Base-by-base conservation (phyloP, 2,888 invertebrate genomes). In the Acanthosepion esculentum region DNA sequence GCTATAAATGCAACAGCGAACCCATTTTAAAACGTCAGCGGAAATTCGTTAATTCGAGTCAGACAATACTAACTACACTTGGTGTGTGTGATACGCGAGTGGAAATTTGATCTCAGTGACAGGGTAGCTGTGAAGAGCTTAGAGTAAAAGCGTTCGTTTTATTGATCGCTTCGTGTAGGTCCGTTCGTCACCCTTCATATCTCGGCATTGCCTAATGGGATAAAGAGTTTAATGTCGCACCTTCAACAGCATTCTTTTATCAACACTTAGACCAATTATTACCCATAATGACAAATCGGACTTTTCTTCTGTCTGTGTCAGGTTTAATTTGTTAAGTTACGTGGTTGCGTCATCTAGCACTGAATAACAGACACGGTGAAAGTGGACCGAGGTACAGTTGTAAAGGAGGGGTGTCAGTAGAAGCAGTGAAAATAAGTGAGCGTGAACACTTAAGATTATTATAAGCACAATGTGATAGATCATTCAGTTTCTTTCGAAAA, bases 281-380 rank as follows among this genome's bases (percentile, higher is more conserved):
- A 78, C 12, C 29, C 78, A 78, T 78, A 59, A 59, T 78, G n/a
- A 78, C 29, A 78, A 78, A 78, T 78, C 78, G 78, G n/a, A 78
- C n/a, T 78, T 78, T 78, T 59, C 59, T 78, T 33, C 78, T 78
- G n/a, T 33, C 33, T 78, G 78, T 78, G n/a, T n/a, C 78, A 78
- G 78, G 78, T 78, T n/a, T n/a, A 78, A 78, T 78, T 78, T n/a
- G 78, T 78, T 78, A 78, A 78, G 12, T 78, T 78, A 78, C n/a
- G 12, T 12, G 20, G 78, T n/a, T 78, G 78, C 78, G 78, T 78
- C 78, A 78, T 78, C 18, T 78, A n/a, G n/a, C 12, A 78, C 78
- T 18, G 78, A 78, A 78, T 78, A 78, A 78, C n/a, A 78, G 78
- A 78, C 12, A 15, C 33, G n/a, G 78, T 33, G n/a, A n/a, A 33